phyloP scores from a whole-genome alignment of 92 coral and sea anemone genomes.

The Palythoa caribaeorum region DNA sequence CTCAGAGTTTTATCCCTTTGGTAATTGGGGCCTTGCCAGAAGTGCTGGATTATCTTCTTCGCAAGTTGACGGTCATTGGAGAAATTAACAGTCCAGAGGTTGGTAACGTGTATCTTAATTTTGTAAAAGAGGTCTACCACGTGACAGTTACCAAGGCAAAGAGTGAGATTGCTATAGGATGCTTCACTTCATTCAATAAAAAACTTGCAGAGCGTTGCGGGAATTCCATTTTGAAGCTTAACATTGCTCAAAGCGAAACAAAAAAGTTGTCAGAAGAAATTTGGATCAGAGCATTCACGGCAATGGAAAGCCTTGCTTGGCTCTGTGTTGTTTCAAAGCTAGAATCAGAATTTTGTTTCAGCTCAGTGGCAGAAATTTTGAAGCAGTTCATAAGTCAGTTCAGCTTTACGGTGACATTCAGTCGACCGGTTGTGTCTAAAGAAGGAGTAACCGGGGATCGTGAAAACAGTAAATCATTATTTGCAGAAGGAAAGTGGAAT shows the following conservation, averaged over 20 bases:
- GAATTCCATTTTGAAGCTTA: conserved; percentile 29
- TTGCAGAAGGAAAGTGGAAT: conserved; percentile 73
- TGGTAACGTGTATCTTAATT: conserved; percentile 36
- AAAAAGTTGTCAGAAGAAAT: conserved; percentile 14
- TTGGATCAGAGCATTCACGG: conserved; percentile 39
- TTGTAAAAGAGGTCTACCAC: conserved; percentile 38
- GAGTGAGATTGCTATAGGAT: conserved; percentile 42
- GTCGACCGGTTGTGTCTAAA: conserved; percentile 16
- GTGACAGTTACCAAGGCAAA: conserved; percentile 28
- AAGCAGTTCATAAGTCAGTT: conserved; percentile 23
- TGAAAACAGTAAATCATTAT: conserved; percentile 19
- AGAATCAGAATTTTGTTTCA: not conserved
- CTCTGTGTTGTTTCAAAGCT: conserved; percentile 1
- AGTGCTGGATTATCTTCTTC: conserved; percentile 32
- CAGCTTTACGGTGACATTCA: conserved; percentile 1
- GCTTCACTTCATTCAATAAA: conserved; percentile 34
- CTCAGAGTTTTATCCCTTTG: conserved; percentile 10
- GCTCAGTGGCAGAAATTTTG: not conserved
- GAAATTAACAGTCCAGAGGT: conserved; percentile 23
- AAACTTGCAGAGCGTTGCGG: conserved; percentile 57
- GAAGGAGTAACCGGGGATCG: conserved; percentile 10
- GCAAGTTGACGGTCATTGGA: conserved; percentile 39
- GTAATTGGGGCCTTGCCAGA: conserved; percentile 11
- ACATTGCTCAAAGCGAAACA: conserved; percentile 11
- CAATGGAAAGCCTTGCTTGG: conserved; percentile 33